These are phyloP conservation scores for Conus canariensis DNA, from an alignment of 2,888 invertebrate species.

Conservation along the genomic window DNA sequence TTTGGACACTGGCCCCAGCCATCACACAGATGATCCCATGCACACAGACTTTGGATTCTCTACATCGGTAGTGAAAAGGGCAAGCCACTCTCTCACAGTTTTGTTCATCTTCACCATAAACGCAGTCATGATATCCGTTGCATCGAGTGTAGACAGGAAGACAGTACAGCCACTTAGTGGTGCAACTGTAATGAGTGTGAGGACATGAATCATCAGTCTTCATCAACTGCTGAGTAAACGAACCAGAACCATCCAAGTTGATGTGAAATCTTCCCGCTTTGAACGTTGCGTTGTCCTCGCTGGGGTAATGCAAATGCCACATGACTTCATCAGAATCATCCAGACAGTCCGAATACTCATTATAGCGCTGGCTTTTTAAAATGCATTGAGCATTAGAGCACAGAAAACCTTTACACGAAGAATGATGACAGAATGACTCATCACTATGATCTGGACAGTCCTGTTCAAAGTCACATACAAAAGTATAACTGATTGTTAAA, in stretches of 20 bases:
- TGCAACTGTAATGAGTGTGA: neutral
- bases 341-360: neutral
- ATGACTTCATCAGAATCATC: neutral
- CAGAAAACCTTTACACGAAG: neutral
- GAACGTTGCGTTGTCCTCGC: neutral
- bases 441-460: slow-evolving; percentile 2
- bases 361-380: neutral
- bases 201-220: neutral
- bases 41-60: neutral
- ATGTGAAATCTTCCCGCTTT: neutral
- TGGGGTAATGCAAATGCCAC: neutral
- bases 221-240: neutral
- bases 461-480: neutral
- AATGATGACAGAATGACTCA: neutral
- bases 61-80: neutral
- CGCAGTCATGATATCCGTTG: neutral
- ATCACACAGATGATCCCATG: slow-evolving; percentile 13
- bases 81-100: neutral
- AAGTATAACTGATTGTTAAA: neutral
- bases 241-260: neutral
- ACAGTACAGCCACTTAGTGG: neutral
- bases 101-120: slow-evolving; percentile 9
- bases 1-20: slow-evolving; percentile 7
- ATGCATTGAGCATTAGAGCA: neutral
- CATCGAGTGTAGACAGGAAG: slow-evolving; percentile 2